A percentile compares a stretch with the other conserved stretches of the same genome.
phyloP scores from a whole-genome alignment of 2,113 vertebrate species.

The Coptodon rendalli region DNA sequence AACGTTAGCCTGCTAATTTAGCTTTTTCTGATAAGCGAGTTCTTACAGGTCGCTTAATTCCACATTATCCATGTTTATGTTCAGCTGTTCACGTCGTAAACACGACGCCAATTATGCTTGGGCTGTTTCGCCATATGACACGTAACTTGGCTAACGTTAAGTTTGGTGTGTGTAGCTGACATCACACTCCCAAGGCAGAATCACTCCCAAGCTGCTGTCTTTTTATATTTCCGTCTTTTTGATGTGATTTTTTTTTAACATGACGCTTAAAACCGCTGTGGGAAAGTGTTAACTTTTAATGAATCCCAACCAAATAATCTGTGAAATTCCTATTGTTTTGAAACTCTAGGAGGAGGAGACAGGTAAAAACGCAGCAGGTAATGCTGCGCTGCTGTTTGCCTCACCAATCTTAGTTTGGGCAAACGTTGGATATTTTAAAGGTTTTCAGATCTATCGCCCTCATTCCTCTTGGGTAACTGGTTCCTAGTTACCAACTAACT shows the following conservation, averaged over 20 bases:
- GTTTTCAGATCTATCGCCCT: not conserved
- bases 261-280: not conserved
- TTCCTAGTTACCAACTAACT: not conserved
- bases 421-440: not conserved
- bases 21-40: not conserved
- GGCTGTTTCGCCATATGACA: conserved; percentile 30
- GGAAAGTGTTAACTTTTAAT: not conserved
- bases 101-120: not conserved
- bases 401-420: not conserved
- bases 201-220: not conserved
- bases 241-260: not conserved
- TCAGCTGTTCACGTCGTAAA: not conserved
- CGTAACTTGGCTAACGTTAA: conserved; percentile 56
- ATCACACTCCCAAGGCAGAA: not conserved
- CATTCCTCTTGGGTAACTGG: not conserved
- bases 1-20: not conserved
- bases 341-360: not conserved
- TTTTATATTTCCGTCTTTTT: not conserved
- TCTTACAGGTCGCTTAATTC: not conserved
- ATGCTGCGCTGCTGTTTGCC: not conserved
- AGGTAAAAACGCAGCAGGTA: conserved; percentile 19
- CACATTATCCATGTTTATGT: not conserved
- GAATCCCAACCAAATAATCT: not conserved
- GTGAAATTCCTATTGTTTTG: not conserved
- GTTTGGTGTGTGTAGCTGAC: conserved; percentile 45